phyloP scores from a whole-genome alignment of 2,797 vertebrate genomes.

The Sebastes oblongus region DNA sequence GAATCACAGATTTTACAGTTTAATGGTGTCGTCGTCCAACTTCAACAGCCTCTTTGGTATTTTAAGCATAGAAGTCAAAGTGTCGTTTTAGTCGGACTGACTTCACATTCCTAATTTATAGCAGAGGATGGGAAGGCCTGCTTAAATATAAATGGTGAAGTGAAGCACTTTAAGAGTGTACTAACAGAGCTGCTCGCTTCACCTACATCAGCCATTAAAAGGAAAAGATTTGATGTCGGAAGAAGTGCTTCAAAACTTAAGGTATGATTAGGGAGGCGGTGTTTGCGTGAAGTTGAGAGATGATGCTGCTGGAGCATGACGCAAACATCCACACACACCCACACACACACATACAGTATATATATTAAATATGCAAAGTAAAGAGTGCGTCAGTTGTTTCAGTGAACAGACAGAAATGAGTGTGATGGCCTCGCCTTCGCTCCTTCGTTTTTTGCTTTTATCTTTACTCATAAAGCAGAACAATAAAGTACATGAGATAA shows the following conservation, averaged over 20 bases:
- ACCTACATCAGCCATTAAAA: background rate
- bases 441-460: conserved; percentile 33
- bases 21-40: background rate
- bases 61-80: conserved; percentile 21
- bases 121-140: conserved; percentile 19
- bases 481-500: conserved; percentile 51
- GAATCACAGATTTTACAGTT: background rate
- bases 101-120: conserved; percentile 63
- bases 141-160: conserved; percentile 61
- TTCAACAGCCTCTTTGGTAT: conserved; percentile 22
- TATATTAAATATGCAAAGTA: background rate
- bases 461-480: conserved; percentile 40
- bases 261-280: background rate
- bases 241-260: background rate
- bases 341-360: background rate
- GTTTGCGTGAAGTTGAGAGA: background rate
- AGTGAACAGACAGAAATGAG: background rate
- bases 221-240: background rate
- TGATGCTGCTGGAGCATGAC: background rate
- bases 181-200: conserved; percentile 8
- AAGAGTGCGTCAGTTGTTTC: background rate
- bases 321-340: background rate
- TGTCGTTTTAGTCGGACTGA: conserved; percentile 13
- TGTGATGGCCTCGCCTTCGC: background rate
- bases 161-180: conserved; percentile 27